Conservation (phyloP, 1,140 invertebrate species). For the Hermetia illucens region DNA sequence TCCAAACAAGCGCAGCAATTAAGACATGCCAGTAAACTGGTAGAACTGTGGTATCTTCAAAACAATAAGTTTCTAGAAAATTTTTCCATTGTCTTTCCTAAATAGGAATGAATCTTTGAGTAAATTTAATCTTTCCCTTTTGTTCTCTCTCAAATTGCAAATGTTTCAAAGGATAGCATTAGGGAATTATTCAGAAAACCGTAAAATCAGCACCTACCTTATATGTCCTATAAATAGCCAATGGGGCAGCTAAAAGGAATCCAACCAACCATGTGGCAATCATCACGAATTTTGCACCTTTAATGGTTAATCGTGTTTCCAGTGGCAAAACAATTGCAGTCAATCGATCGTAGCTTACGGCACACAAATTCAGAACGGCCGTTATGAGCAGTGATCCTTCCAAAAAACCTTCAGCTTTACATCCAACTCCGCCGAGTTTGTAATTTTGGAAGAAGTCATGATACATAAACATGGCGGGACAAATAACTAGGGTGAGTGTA, state of each 20-base stretch:
- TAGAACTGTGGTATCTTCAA: slow-evolving; percentile 42
- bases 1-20: slow-evolving; percentile 51
- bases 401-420: slow-evolving; percentile 51
- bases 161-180: neutral
- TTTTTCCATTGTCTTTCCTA: slow-evolving; percentile 53
- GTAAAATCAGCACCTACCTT: slow-evolving; percentile 30
- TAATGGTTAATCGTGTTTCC: slow-evolving; percentile 45
- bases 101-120: slow-evolving; percentile 10
- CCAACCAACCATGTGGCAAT: slow-evolving; percentile 51
- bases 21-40: slow-evolving; percentile 61
- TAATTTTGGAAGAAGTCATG: slow-evolving; percentile 61
- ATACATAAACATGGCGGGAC: slow-evolving; percentile 54
- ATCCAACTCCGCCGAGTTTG: slow-evolving; percentile 51
- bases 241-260: slow-evolving; percentile 41
- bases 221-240: slow-evolving; percentile 47
- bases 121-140: slow-evolving; percentile 1
- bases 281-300: slow-evolving; percentile 43
- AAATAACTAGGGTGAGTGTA: slow-evolving; percentile 54
- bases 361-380: slow-evolving; percentile 60
- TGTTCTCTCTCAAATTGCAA: neutral
- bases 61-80: slow-evolving; percentile 52
- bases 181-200: neutral
- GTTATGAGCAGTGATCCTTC: slow-evolving; percentile 51
- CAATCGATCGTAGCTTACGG: slow-evolving; percentile 68
- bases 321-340: slow-evolving; percentile 61